Conservation (phyloP, 2,797 vertebrate genomes). For the Bovichtus diacanthus region DNA sequence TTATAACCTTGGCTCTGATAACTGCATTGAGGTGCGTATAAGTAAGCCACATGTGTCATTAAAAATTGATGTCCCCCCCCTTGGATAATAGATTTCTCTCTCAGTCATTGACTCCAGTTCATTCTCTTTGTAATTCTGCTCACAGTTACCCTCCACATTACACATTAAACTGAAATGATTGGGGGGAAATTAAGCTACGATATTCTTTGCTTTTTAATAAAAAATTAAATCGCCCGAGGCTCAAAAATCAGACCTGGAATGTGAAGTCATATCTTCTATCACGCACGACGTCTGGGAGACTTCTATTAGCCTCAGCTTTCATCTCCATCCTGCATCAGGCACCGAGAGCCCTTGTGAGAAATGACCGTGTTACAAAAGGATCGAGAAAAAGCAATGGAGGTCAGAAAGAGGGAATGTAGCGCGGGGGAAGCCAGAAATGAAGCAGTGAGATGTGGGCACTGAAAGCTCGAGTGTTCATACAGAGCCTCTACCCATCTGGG, state of each 20-base stretch:
- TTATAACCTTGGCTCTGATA: neutral
- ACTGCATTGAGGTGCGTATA: neutral
- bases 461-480: conserved; percentile 22
- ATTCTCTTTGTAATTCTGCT: neutral
- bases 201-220: neutral
- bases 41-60: neutral
- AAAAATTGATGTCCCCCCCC: neutral
- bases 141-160: neutral
- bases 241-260: neutral
- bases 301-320: conserved; percentile 16
- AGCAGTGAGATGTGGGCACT: neutral
- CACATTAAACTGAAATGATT: neutral
- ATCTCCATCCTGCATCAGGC: conserved; percentile 12
- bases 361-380: conserved; percentile 24
- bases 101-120: neutral
- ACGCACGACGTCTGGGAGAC: neutral
- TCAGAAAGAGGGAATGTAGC: conserved; percentile 2
- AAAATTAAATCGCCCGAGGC: neutral
- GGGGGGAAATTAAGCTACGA: neutral
- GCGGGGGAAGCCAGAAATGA: neutral
- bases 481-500: conserved; percentile 3
- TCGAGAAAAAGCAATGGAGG: conserved; percentile 9
- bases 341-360: conserved; percentile 5
- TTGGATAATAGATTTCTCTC: neutral
- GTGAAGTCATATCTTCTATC: neutral